A percentile compares a stretch with the other conserved stretches of the same genome.
Evolutionary conservation across 2,113 vertebrate species (phyloP).

Genomic region (Crotalus horridus): DNA sequence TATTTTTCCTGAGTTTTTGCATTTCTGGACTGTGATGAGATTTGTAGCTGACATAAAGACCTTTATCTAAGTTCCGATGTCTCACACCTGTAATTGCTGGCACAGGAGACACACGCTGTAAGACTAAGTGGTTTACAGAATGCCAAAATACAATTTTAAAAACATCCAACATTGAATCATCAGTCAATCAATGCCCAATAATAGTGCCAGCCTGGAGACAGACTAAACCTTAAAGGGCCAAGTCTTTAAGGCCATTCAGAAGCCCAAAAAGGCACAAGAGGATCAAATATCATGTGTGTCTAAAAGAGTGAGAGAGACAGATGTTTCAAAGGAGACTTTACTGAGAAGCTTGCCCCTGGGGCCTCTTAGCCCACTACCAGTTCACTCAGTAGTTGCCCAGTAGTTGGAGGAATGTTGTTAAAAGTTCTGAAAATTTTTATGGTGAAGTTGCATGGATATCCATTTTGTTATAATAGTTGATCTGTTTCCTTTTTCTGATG

Average conservation of each 20-base stretch:
- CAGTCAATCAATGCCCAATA: background rate
- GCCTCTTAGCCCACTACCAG: background rate
- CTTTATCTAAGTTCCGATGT: background rate
- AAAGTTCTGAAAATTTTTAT: background rate
- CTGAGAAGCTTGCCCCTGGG: background rate
- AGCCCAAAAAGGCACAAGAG: background rate
- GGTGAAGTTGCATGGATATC: background rate
- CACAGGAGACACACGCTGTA: background rate
- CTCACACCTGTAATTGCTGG: background rate
- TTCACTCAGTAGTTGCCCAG: background rate
- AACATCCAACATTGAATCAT: background rate
- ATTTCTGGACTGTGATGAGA: background rate
- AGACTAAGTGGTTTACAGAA: background rate
- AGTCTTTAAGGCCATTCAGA: background rate
- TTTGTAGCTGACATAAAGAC: background rate
- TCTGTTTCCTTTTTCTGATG: background rate
- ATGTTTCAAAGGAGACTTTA: background rate
- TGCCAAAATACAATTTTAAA: background rate
- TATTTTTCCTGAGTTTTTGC: background rate
- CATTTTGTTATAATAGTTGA: background rate
- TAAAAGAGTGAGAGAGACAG: background rate
- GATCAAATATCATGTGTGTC: background rate
- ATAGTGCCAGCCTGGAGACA: background rate
- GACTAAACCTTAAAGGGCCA: background rate
- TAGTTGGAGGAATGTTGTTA: background rate